A percentile compares a stretch with the other conserved stretches of the same genome.
Conservation (phyloP, 2,113 vertebrate species). For the Sorex araneus region DNA sequence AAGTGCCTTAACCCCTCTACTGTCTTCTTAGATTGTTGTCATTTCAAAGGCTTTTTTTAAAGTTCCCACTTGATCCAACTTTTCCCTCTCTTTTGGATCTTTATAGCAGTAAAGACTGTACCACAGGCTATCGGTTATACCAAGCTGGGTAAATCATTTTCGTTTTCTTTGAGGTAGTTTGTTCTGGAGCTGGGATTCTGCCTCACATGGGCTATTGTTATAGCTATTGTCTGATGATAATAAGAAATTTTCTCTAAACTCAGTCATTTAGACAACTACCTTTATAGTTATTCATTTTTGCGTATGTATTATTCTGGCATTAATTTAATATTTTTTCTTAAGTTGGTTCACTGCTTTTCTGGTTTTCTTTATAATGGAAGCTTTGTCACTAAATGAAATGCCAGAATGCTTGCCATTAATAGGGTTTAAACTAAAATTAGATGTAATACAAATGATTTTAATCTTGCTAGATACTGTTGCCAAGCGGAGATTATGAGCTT, state of each 20-base stretch:
- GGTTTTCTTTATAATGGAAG: constrained; percentile 51
- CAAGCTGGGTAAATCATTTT: background rate
- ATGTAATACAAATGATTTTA: constrained; percentile 50
- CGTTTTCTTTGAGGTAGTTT: constrained; percentile 25
- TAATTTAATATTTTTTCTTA: constrained; percentile 56
- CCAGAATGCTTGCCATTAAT: constrained; percentile 53
- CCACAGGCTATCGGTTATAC: background rate
- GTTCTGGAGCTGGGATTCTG: constrained; percentile 40
- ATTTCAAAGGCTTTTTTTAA: constrained; percentile 1
- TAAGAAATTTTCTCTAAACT: constrained; percentile 46
- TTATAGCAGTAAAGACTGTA: background rate
- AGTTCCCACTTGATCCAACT: background rate
- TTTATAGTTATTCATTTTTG: constrained; percentile 63
- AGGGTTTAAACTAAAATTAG: constrained; percentile 77
- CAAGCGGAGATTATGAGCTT: constrained; percentile 31
- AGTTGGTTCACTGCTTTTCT: constrained; percentile 52
- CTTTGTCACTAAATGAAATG: constrained; percentile 61
- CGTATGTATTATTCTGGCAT: constrained; percentile 50
- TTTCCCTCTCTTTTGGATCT: background rate
- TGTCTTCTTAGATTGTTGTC: too few species aligned
- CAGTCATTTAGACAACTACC: background rate
- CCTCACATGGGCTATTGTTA: background rate
- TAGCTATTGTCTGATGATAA: background rate
- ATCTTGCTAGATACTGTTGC: constrained; percentile 74
- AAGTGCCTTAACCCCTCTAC: too few species aligned